Evolutionary conservation across 2,888 invertebrate species (phyloP), one percentile per base, ranked within the genome.

Genomic region (Spodoptera littoralis): DNA sequence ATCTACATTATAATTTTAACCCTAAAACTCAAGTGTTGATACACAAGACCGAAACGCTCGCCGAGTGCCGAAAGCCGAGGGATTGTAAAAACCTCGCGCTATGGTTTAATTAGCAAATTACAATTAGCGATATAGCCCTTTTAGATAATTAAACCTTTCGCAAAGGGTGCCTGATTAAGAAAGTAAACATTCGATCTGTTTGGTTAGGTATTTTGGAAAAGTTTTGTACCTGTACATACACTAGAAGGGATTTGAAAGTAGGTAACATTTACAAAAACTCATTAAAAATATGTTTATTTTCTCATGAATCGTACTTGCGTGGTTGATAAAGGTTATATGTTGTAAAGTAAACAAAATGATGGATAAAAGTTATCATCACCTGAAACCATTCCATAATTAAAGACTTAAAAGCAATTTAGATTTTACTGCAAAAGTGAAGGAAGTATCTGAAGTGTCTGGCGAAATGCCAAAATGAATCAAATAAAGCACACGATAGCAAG

Each of bases 81-180:
- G 49, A 57, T 62, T 63, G 61, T 76, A 60, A 70, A 77, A 66
- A 70, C 51, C 60, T 65, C 43, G 51, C 61, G 61, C 56, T 55
- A 62, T 61, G 66, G 60, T 64, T 74, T 76, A 66, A 80, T 80
- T 70, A 69, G 58, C 49, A 42, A 78, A 75, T 73, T 46, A 76
- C 65, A 74, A 73, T 80, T 62, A 75, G 56, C 47, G 60, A 55
- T 58, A 61, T 41, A 48, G 47, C 41, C 69, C 58, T 63, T 73
- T 62, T 68, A 61, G 64, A 42, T 65, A 65, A 79, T 79, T 68
- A 71, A 67, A 66, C 65, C 66, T 60, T 60, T 60, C 46, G 51
- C 27, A 57, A 42, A 46, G 27, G 46, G 12, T 42, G 49, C 47
- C 47, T 57, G 54, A 67, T 72, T 72, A 50, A 54, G 61, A 67